phyloP scores from a whole-genome alignment of 2,888 invertebrate species.

The Thymelicus sylvestris region DNA sequence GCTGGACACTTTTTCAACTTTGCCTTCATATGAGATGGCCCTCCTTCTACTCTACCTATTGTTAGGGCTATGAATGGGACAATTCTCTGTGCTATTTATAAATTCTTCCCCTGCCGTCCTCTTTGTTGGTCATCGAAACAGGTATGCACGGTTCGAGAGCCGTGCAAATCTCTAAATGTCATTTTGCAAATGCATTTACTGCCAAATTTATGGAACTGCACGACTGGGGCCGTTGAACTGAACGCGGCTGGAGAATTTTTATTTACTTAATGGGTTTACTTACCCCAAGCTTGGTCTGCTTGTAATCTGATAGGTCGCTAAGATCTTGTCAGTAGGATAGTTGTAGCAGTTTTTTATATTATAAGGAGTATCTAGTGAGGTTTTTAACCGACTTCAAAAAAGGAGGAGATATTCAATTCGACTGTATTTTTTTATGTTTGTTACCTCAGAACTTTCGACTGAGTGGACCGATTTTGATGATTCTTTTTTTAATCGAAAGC shows the following conservation, averaged over 20 bases:
- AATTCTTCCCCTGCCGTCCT: slow-evolving; percentile 22
- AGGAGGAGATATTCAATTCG: too few relatives aligned
- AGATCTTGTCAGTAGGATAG: neutral
- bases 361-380: neutral
- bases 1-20: too few relatives aligned
- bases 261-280: slow-evolving; percentile 24
- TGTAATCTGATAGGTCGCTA: slow-evolving; percentile 21
- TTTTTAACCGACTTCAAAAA: too few relatives aligned
- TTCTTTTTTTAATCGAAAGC: too few relatives aligned
- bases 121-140: slow-evolving; percentile 11
- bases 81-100: neutral
- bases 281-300: neutral
- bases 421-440: too few relatives aligned
- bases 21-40: too few relatives aligned
- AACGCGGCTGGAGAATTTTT: slow-evolving; percentile 10
- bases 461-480: too few relatives aligned
- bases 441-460: too few relatives aligned
- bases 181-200: slow-evolving; percentile 43
- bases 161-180: slow-evolving; percentile 54
- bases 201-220: slow-evolving; percentile 25
- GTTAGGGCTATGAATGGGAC: neutral
- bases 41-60: too few relatives aligned
- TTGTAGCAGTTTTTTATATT: neutral
- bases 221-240: slow-evolving; percentile 7
- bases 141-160: slow-evolving; percentile 37